Percentiles rank a stretch among this genome's conserved stretches.
phyloP scores from a whole-genome alignment of 2,113 vertebrate species.

The Vidua chalybeata region DNA sequence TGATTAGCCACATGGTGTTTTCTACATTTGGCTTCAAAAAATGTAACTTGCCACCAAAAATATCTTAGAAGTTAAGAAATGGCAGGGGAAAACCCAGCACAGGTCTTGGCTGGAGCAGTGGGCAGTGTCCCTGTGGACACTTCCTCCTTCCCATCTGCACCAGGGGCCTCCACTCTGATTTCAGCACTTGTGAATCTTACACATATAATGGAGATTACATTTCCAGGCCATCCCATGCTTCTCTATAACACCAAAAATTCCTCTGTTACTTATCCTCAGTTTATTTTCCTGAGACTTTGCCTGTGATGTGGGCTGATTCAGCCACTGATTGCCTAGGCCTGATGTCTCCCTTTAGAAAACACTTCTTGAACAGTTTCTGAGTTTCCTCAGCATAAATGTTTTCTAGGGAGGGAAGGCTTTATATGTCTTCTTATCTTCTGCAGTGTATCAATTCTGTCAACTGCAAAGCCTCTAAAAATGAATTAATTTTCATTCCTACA shows the following conservation, averaged over 20 bases:
- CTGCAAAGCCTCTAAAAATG: neutral
- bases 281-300: neutral
- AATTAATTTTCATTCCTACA: neutral
- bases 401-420: neutral
- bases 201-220: neutral
- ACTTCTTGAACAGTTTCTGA: neutral
- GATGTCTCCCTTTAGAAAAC: neutral
- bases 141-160: neutral
- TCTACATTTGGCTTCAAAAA: neutral
- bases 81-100: neutral
- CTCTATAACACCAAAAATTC: neutral
- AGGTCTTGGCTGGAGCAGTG: neutral
- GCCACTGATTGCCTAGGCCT: neutral
- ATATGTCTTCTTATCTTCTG: neutral
- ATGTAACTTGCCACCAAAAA: fast-evolving
- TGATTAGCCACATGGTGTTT: neutral
- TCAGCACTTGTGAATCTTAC: neutral
- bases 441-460: neutral
- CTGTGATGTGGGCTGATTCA: neutral
- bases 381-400: neutral
- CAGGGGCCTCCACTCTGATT: neutral
- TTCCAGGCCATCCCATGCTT: neutral
- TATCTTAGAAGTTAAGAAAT: neutral
- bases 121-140: neutral
- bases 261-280: neutral